Evolutionary conservation across 37 sponge, comb jelly and placozoan genomes (phyloP).

Genomic region (Mnemiopsis leidyi): DNA sequence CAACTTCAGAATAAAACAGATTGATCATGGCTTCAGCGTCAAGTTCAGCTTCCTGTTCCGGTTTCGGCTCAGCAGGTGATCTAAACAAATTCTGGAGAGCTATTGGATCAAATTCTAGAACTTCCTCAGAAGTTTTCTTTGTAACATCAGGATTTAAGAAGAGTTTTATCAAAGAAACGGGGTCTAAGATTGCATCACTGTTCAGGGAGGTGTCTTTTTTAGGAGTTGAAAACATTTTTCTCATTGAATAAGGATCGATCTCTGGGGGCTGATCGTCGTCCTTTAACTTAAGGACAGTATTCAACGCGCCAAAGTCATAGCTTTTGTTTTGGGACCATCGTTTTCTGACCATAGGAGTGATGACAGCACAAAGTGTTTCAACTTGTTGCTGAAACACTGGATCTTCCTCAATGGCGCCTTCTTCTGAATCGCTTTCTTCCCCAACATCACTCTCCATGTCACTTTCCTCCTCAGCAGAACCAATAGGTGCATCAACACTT

Average conservation of each 20-base stretch:
- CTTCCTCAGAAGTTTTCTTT: neutral
- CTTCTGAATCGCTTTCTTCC: conserved; percentile 5
- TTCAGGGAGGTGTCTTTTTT: neutral
- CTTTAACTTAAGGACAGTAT: neutral
- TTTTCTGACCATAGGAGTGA: conserved; percentile 17
- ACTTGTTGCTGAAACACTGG: neutral
- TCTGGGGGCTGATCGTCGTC: neutral
- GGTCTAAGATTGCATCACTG: neutral
- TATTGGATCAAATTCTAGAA: neutral
- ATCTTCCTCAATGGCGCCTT: neutral
- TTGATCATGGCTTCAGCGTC: neutral
- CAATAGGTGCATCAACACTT: neutral
- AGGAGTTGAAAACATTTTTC: neutral
- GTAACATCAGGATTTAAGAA: conserved; percentile 27
- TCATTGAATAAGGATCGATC: neutral
- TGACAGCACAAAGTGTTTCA: conserved; percentile 23
- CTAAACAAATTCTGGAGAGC: conserved; percentile 36
- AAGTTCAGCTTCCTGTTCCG: neutral
- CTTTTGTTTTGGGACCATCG: conserved; percentile 44
- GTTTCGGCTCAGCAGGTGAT: neutral
- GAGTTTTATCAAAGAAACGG: conserved; percentile 30
- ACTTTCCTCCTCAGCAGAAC: neutral
- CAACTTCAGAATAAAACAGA: neutral
- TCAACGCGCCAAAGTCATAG: conserved; percentile 17
- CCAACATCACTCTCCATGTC: neutral